These are phyloP conservation scores for Anhinga rufa DNA, from an alignment of 2,113 vertebrate species.

Conservation along the genomic window DNA sequence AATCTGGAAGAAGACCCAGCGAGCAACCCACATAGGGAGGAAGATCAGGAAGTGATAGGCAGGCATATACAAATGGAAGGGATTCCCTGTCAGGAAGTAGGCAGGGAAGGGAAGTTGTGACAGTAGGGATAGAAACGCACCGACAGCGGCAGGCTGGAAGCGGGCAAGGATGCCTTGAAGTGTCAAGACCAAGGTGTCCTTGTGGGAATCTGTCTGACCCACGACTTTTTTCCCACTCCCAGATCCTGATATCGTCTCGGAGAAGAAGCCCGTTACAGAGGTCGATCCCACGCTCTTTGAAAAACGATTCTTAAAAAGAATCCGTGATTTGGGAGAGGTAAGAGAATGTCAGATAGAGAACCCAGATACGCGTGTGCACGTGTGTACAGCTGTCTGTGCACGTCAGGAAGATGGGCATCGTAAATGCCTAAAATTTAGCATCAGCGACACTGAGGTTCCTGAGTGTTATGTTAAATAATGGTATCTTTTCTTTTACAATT, in stretches of 20 bases:
- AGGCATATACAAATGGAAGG: rapidly evolving
- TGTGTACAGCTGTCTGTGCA: rapidly evolving
- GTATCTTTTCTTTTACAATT: background rate
- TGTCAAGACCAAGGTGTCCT: background rate
- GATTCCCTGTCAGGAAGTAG: background rate
- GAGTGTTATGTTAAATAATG: rapidly evolving
- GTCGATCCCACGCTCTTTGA: constrained; percentile 94
- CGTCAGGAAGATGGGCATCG: rapidly evolving
- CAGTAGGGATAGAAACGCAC: background rate
- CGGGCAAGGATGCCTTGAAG: background rate
- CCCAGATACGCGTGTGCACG: rapidly evolving
- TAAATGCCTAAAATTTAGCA: rapidly evolving
- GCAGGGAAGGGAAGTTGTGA: background rate
- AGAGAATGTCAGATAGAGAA: background rate
- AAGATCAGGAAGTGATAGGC: background rate
- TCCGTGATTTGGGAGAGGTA: constrained; percentile 93
- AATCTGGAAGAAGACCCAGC: background rate
- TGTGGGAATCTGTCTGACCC: background rate
- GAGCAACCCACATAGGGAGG: background rate
- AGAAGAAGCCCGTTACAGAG: constrained; percentile 75
- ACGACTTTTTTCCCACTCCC: background rate
- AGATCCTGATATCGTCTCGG: constrained; percentile 80
- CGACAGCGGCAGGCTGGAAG: rapidly evolving
- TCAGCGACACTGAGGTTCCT: rapidly evolving
- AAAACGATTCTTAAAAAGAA: constrained; percentile 87